Base-by-base conservation (phyloP, 2,113 vertebrate genomes). In the Fregata magnificens region DNA sequence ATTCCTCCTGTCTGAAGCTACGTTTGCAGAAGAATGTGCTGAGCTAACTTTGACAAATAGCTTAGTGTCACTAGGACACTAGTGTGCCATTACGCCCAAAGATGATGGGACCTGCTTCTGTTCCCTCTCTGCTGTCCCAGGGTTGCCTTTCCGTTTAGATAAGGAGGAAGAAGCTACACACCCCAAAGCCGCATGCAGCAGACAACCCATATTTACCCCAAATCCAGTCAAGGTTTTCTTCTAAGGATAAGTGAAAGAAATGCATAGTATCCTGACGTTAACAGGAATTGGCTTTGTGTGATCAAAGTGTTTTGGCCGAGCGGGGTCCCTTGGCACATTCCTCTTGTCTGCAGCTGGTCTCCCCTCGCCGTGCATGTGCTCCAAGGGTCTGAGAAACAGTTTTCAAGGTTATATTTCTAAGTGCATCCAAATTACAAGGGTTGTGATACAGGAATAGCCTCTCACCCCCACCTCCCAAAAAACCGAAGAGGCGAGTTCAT, bases 321-420 rank as follows among this genome's bases (percentile, higher is more conserved):
- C 0, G 0, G 28, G 31, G 16, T 69, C 61, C 59, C 38, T 52
- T 62, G 66, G 36, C 40, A 0, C 0, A 0, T 40, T 73, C 22
- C 13, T 45, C 19, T 34, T 62, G 15, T 29, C 42, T 82, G 61
- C 47, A 38, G 52, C 70, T 65, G 56, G 17, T 78, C 34, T 49
- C 16, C 2, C 1, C 0, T 6, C 25, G 44, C 40, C 3, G 0
- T 36, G 25, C 10, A 0, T 5, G 17, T 38, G 11, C 29, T 53
- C 9, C 62, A 50, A 11, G 31, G n/a, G 10, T 9, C 78, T 55
- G 42, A 40, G 53, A 42, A 86, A 32, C 2, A 3, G 8, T 38
- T 76, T 50, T 40, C 13, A 32, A 42, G 38, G 11, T 40, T 76
- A 0, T 44, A 0, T 83, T 73, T 63, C 28, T 29, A 16, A 61